Percentiles rank a stretch among this genome's conserved stretches.
These are phyloP conservation scores for Cynopterus sphinx DNA, from an alignment of 2,797 vertebrate genomes.

Conservation along the genomic window DNA sequence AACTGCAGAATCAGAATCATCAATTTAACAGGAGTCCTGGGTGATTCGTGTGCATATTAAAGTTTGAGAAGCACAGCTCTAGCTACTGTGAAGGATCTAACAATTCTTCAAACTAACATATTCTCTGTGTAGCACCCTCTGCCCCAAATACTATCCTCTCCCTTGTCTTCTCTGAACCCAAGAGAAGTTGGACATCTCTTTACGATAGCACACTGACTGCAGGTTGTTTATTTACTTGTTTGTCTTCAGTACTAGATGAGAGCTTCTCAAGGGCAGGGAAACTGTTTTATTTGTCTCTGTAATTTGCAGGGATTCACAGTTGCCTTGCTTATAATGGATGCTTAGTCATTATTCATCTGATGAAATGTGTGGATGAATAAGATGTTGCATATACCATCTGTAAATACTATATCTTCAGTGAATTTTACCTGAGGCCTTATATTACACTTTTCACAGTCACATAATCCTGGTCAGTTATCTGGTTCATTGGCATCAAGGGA, in stretches of 20 bases:
- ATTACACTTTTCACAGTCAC: not conserved
- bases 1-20: not conserved
- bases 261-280: not conserved
- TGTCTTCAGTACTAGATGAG: not conserved
- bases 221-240: not conserved
- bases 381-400: accelerated
- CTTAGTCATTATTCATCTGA: not conserved
- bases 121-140: not conserved
- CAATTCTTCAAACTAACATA: not conserved
- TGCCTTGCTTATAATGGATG: not conserved
- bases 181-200: not conserved
- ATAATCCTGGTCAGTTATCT: not conserved
- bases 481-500: not conserved
- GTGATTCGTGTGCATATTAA: not conserved
- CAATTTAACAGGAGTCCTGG: not conserved
- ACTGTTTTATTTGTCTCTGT: not conserved
- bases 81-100: not conserved
- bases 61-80: not conserved
- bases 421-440: not conserved
- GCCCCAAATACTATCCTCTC: not conserved
- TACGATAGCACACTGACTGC: not conserved
- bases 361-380: not conserved
- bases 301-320: not conserved
- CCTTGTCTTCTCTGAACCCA: not conserved
- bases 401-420: not conserved